Conservation (phyloP, 2,888 invertebrate species). For the Cenopis cana region DNA sequence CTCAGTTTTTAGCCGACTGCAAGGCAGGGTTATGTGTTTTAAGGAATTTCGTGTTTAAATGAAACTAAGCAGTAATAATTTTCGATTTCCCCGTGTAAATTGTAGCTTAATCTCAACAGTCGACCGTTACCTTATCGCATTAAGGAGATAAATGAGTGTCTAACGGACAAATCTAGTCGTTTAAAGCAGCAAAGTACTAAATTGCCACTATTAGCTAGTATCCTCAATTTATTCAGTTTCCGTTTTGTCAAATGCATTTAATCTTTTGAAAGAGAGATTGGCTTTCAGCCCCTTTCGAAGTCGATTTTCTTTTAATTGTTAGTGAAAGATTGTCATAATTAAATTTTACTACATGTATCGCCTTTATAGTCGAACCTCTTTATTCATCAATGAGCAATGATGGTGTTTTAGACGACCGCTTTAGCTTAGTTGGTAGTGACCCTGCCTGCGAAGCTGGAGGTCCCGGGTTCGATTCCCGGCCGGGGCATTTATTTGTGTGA, state of each 20-base stretch:
- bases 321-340: constrained; percentile 27
- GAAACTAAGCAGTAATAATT: no score
- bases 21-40: no score
- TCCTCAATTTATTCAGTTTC: constrained; percentile 16
- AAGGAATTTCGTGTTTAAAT: no score
- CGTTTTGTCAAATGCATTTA: constrained; percentile 22
- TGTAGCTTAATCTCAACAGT: constrained; percentile 3
- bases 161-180: constrained; percentile 2
- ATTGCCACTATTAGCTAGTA: constrained; percentile 26
- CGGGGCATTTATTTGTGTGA: no score
- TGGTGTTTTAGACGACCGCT: no score
- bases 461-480: no score
- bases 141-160: constrained; percentile 3
- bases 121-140: neutral
- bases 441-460: no score
- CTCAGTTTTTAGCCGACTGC: no score
- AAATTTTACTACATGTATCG: constrained; percentile 17
- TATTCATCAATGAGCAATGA: no score
- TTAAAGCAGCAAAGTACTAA: constrained; percentile 8
- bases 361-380: neutral
- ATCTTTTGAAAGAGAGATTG: constrained; percentile 5
- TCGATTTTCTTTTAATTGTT: constrained; percentile 30
- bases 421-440: no score
- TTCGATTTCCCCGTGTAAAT: neutral
- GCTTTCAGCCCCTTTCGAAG: neutral